Evolutionary conservation across 2,888 invertebrate genomes (phyloP).

Genomic region (Brachyopa scutellaris): DNA sequence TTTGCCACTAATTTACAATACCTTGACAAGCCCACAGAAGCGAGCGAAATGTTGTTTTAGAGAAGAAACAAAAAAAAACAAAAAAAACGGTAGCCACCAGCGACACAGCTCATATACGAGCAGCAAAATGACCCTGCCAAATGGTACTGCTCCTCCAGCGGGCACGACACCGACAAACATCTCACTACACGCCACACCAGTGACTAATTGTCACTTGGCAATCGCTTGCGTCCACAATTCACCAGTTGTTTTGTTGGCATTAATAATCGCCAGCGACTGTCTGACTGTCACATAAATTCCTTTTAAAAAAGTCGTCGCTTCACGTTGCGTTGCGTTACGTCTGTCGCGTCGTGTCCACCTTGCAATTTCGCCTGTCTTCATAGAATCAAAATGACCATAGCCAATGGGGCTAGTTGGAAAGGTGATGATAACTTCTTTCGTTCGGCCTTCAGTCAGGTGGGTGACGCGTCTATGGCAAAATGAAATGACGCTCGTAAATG

Average conservation of each 20-base stretch:
- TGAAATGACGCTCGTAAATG: constrained; percentile 59
- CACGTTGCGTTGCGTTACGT: too few relatives aligned
- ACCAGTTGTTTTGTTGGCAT: constrained; percentile 53
- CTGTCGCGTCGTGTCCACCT: too few relatives aligned
- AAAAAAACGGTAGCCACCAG: constrained; percentile 36
- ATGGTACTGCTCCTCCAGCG: constrained; percentile 40
- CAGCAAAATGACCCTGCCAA: constrained; percentile 64
- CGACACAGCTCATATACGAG: constrained; percentile 19
- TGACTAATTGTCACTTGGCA: constrained; percentile 72
- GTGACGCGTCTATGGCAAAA: constrained; percentile 18
- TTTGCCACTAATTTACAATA: constrained; percentile 50
- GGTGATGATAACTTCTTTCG: constrained; percentile 71
- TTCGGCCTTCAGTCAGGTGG: constrained; percentile 51
- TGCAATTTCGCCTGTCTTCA: not conserved
- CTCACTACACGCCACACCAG: constrained; percentile 59
- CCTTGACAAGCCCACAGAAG: constrained; percentile 14
- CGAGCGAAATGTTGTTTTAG: too few relatives aligned
- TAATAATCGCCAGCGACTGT: constrained; percentile 65
- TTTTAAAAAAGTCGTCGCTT: constrained; percentile 10
- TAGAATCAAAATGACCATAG: constrained; percentile 55
- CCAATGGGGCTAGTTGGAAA: constrained; percentile 51
- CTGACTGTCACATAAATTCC: constrained; percentile 67
- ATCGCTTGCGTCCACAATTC: constrained; percentile 48
- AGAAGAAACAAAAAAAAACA: too few relatives aligned
- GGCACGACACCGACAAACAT: constrained; percentile 63